These are phyloP conservation scores for Limonius californicus DNA, from an alignment of 1,140 invertebrate genomes.

Conservation along the genomic window DNA sequence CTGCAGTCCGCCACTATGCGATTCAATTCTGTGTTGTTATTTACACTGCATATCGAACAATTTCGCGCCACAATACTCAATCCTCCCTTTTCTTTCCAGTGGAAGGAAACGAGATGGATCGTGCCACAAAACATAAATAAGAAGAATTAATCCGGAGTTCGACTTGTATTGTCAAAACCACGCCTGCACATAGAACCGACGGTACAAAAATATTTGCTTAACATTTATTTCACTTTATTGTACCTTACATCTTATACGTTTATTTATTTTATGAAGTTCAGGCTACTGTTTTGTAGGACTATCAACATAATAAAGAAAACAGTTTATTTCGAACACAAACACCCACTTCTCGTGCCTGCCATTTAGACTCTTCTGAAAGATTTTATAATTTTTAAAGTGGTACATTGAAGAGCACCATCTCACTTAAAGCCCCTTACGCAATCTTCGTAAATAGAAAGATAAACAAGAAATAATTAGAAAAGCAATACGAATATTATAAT, in stretches of 20 bases:
- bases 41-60: background rate
- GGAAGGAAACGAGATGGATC: background rate
- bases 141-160: background rate
- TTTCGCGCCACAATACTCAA: background rate
- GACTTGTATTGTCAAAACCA: conserved; percentile 14
- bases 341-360: background rate
- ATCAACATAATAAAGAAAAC: conserved; percentile 12
- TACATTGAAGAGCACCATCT: background rate
- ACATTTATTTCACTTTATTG: conserved; percentile 11
- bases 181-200: conserved; percentile 5
- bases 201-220: conserved; percentile 13
- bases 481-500: background rate
- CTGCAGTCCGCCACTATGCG: background rate
- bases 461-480: conserved; percentile 10
- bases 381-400: conserved; percentile 8
- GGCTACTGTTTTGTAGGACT: conserved; percentile 4
- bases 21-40: background rate
- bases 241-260: background rate
- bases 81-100: background rate
- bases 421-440: background rate
- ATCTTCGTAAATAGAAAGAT: background rate
- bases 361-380: background rate
- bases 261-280: conserved; percentile 11
- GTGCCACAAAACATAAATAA: background rate
- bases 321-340: conserved; percentile 4